Conservation (phyloP, 2,113 vertebrate species). For the Neodon shergylaensis region DNA sequence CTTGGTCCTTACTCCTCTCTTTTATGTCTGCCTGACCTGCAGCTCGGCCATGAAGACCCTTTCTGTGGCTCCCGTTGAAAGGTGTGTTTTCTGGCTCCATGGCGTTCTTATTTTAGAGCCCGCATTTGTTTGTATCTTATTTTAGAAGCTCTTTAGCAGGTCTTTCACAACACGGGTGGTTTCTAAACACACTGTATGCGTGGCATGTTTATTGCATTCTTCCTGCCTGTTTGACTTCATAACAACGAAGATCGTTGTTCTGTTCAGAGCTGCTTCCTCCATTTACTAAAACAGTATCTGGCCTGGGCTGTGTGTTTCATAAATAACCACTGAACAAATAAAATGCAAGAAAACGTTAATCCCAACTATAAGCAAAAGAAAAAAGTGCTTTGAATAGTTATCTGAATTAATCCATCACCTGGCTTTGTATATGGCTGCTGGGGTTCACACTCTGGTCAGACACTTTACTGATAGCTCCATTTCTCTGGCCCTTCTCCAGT, state of each 20-base stretch:
- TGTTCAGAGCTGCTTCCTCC: not conserved
- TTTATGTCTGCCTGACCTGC: not conserved
- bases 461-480: not conserved
- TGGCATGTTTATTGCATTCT: not conserved
- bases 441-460: not conserved
- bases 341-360: not conserved
- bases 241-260: not conserved
- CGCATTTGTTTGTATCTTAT: not conserved
- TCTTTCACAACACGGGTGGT: not conserved
- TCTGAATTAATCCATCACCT: no score
- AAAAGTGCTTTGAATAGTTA: not conserved
- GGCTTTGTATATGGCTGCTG: not conserved
- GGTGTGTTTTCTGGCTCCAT: not conserved
- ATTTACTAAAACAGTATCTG: not conserved
- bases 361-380: not conserved
- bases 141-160: not conserved
- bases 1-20: not conserved
- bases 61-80: not conserved
- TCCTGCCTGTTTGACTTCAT: not conserved
- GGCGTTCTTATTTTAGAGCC: not conserved
- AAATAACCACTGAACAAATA: slow-evolving; percentile 1
- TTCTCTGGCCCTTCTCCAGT: not conserved
- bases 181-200: not conserved
- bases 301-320: not conserved
- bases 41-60: not conserved